These are phyloP conservation scores for Adelphocoris suturalis DNA, from an alignment of 2,888 invertebrate genomes.

Conservation along the genomic window DNA sequence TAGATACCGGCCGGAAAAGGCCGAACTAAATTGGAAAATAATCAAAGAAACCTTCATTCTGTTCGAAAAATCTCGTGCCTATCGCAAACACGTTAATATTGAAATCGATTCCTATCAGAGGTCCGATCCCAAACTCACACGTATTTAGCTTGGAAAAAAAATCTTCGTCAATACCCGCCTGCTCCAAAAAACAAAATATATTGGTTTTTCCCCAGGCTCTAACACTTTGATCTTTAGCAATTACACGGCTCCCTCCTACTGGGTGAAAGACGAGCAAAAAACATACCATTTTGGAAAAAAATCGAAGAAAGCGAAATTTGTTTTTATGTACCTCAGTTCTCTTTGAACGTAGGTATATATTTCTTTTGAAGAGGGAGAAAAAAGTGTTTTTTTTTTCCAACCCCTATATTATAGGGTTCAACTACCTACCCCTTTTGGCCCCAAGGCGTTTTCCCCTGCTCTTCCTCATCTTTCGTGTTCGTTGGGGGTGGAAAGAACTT, in stretches of 20 bases:
- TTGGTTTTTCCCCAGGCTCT: neutral
- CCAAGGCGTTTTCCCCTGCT: neutral
- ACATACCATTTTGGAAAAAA: neutral
- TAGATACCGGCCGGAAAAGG: too few relatives aligned
- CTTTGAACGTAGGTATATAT: slow-evolving; percentile 5
- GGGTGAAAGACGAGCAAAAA: neutral
- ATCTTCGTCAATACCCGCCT: neutral
- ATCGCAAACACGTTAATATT: neutral
- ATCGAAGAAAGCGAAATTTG: neutral
- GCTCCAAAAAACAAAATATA: neutral
- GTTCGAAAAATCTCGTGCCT: neutral
- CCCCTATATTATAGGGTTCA: neutral
- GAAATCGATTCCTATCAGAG: neutral
- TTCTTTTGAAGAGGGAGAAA: neutral
- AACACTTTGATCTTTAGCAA: neutral
- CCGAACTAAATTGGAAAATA: too few relatives aligned
- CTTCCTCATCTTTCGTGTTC: neutral
- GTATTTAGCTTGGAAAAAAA: neutral
- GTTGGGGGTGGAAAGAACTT: neutral
- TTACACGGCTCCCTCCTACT: neutral
- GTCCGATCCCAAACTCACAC: neutral
- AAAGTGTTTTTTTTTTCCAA: neutral
- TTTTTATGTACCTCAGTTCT: neutral
- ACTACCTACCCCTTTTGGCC: neutral
- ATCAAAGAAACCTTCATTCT: too few relatives aligned